Base-by-base conservation (phyloP, 2,797 vertebrate genomes). In the Phrynocephalus guinanensis region DNA sequence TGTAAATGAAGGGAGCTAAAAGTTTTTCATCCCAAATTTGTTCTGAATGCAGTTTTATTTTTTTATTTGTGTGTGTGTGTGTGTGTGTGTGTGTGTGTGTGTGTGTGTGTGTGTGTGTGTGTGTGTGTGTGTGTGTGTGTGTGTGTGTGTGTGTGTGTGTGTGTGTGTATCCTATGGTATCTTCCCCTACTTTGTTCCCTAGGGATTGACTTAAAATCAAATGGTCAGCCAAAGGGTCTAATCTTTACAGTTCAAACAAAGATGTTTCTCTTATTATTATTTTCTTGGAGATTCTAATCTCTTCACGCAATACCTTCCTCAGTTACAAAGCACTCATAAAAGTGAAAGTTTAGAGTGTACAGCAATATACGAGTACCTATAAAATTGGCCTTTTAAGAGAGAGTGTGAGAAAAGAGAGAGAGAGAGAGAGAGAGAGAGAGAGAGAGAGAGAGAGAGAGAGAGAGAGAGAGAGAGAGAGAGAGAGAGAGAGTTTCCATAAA, bases 351-450 rank as follows among this genome's bases (percentile, higher is more conserved):
- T 94, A 96, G 96, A 96, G 94, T 88, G 89, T 92, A 93, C 93
- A 94, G 91, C 97, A 97, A 96, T 96, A 97, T 96, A 96, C 82
- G 91, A 96, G 93, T 94, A 79, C 92, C 95, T 94, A 95, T 97
- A 96, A 97, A 96, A 96, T 82, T 26, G 87, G 94, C 93, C 93
- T 90, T 96, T 95, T 96, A 95, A 94, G 93, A 93, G 52, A 60
- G 75, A 48, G 94, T 93, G 93, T 93, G 52, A 60, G 75, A 48
- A 94, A 93, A 92, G 63, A 3, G 60, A 94, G 94, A 91, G n/a
- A 18, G 72, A 66, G 72, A 33, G n/a, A 33, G 91, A 91, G 95
- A 94, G 93, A 94, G 94, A 92, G 15, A 66, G 72, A 79, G 84
- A 86, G 75, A 60, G 75, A 48, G 94, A 94, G 93, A 93, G 52